Evolutionary conservation across 2,888 invertebrate genomes (phyloP), one percentile per base, ranked within the genome.

Genomic region (Andrena hattorfiana): DNA sequence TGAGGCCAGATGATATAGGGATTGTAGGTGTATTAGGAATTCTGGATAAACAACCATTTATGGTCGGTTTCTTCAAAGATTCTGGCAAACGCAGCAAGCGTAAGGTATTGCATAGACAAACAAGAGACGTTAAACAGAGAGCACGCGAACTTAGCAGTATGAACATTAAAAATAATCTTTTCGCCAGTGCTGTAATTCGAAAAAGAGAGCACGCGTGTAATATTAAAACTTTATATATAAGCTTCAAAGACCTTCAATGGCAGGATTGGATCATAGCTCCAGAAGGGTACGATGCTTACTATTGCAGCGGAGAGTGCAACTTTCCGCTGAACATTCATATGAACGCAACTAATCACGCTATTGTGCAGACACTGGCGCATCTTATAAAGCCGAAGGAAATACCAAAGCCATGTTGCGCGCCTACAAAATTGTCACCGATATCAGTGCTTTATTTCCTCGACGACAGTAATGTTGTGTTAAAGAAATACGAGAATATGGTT

Each of bases 261-360:
- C 97, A 97, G 96, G 97, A 98, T 92, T 98, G 98, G 98, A 98
- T 99, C 81, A 98, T 99, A 83, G 98, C 98, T 0, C 98, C 98
- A 0, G 97, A 97, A 87, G 98, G 98, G 1, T 99, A 98, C 92
- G 97, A 97, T 0, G 98, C 98, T 0, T 98, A 97, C 93, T 98
- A 97, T 92, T 99, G 98, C 94, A 96, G 97, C 87, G 98, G 98
- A 0, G 97, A 97, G 92, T 99, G 99, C 92, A 97, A 97, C 92
- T 98, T 98, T 92, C 98, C 98, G 0, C 94, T 98, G 5, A 97
- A 97, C 90, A 97, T 97, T 0, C 97, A 97, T 92, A 97, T 98
- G 96, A 98, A 98, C 94, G 98, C 98, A 2, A 98, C 98, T 2
- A 98, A 98, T 94, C 98, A 99, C 93, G 98, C 98, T 1, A 98